Evolutionary conservation across 2,797 vertebrate genomes (phyloP).

Genomic region (Anabacerthia variegaticeps): DNA sequence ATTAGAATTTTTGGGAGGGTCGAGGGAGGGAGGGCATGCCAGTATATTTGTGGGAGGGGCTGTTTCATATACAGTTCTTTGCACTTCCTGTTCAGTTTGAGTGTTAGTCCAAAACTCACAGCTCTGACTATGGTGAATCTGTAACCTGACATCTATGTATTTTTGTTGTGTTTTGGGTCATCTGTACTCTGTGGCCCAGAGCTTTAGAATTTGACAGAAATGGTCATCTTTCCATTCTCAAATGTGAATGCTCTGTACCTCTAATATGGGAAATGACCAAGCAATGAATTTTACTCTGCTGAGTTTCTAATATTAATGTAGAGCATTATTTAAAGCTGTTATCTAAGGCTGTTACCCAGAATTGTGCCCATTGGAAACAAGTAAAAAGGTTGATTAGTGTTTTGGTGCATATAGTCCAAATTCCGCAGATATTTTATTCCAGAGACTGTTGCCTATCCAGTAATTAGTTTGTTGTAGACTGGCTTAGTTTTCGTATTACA

Average conservation of each 20-base stretch:
- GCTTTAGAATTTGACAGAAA: conserved; percentile 38
- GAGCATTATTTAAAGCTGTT: background rate
- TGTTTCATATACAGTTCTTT: conserved; percentile 25
- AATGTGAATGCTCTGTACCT: conserved; percentile 46
- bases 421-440: background rate
- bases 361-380: background rate
- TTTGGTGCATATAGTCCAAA: background rate
- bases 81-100: conserved; percentile 26
- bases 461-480: background rate
- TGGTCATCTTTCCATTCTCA: background rate
- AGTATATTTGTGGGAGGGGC: background rate
- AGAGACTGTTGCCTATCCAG: background rate
- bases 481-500: background rate
- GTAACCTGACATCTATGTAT: conserved; percentile 4
- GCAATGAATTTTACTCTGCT: background rate
- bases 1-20: conserved; percentile 47
- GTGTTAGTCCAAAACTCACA: conserved; percentile 19
- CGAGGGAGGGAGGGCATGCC: background rate
- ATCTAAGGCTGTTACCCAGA: background rate
- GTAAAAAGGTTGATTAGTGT: background rate
- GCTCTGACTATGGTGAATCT: conserved; percentile 29
- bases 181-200: background rate
- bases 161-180: conserved; percentile 22
- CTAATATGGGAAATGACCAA: conserved; percentile 1
- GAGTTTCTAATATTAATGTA: background rate